A percentile compares a stretch with the other conserved stretches of the same genome.
Conservation (phyloP, 2,797 vertebrate species). For the Danio aesculapii region DNA sequence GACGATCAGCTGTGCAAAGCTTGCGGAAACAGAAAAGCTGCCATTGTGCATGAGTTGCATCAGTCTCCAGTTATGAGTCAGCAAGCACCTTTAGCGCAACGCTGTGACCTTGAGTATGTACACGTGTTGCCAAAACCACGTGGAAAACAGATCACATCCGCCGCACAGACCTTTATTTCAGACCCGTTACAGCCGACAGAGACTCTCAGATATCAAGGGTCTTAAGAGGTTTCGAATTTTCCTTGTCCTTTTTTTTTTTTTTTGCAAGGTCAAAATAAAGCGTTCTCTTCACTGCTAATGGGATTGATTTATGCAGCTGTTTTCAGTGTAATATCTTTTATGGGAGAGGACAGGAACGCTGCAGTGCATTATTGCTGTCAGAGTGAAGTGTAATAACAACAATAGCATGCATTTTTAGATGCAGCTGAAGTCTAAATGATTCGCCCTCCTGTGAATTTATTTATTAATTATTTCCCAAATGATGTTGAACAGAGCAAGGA, state of each 20-base stretch:
- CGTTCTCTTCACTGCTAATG: not conserved
- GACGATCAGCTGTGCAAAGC: conserved; percentile 5
- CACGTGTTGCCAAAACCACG: conserved; percentile 31
- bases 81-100: conserved; percentile 79
- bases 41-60: conserved; percentile 73
- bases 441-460: too few relatives aligned
- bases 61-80: conserved; percentile 83
- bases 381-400: not conserved
- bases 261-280: conserved; percentile 21
- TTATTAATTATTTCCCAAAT: too few relatives aligned
- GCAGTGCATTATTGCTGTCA: not conserved
- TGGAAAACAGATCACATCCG: conserved; percentile 48
- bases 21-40: not conserved
- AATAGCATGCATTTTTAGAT: not conserved
- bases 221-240: not conserved
- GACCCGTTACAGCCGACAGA: not conserved
- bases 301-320: not conserved
- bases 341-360: not conserved
- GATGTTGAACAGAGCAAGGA: too few relatives aligned
- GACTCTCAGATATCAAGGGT: conserved; percentile 19
- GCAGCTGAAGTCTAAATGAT: too few relatives aligned
- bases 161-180: conserved; percentile 37
- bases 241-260: not conserved
- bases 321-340: not conserved
- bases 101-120: conserved; percentile 62